Evolutionary conservation across 2,797 vertebrate genomes (phyloP), one percentile per base, ranked within the genome.

Genomic region (Sebastes iracundus): DNA sequence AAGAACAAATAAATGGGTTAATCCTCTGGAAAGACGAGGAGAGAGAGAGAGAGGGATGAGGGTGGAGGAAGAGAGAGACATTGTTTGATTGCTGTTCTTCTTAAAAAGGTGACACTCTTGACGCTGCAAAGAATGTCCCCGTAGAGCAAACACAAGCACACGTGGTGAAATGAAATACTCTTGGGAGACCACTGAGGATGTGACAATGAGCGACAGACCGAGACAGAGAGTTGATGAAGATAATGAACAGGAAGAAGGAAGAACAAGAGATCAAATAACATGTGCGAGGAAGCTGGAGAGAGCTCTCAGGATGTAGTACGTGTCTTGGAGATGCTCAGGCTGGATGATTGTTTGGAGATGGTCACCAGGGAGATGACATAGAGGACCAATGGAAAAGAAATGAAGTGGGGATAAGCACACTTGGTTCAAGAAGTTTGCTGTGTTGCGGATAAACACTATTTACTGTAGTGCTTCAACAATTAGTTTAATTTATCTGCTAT

Each of bases 51-150:
- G 69, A 59, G 80, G 75, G 86, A 88, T 75, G 83, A 77, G 22
- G 32, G 32, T 3, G 53, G 81, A 81, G 74, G 83, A 82, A 80
- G 79, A 86, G 82, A 20, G 55, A 79, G 25, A 64, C 52, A 2
- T 16, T 67, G 92, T 89, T 89, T 92, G 92, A 93, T 89, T 91
- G 77, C 79, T 18, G 75, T 93, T 90, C 87, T 83, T 90, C 90
- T 93, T 90, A 90, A 87, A 72, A 81, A 84, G 87, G 86, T 81
- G 80, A 94, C 90, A 71, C 88, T 89, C 83, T 77, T 79, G 79
- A 85, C 25, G 75, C 80, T 53, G 71, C 71, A 76, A 82, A 87
- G 87, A 85, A 86, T 56, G 85, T 92, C 84, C 80, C 84, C 1
- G 71, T 23, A 80, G 86, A 87, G 74, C 83, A 91, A 92, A 90